Conservation (phyloP, 2,888 invertebrate genomes). For the Auanema sp. region DNA sequence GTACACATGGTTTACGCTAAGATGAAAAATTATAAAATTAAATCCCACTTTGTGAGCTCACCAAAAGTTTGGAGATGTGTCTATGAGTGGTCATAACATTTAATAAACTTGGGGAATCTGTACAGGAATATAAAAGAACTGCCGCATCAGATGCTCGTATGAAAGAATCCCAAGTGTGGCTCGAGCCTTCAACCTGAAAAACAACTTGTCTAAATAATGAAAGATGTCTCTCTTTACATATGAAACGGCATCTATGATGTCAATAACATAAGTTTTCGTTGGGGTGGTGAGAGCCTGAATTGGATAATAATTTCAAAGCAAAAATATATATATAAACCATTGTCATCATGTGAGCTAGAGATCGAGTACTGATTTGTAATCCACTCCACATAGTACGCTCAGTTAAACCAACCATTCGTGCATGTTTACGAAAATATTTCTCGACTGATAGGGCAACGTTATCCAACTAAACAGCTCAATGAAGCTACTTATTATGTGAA, state of each 20-base stretch:
- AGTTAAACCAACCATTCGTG: not conserved
- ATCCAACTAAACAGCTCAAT: not conserved
- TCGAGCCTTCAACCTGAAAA: not conserved
- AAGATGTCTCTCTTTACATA: not conserved
- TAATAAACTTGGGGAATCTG: not conserved
- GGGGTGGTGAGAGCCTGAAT: not conserved
- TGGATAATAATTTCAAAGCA: not conserved
- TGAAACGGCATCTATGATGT: constrained; percentile 1
- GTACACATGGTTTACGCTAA: too few relatives aligned
- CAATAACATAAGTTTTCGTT: not conserved
- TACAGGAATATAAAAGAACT: constrained; percentile 2
- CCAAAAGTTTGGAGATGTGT: not conserved
- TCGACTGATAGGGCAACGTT: not conserved
- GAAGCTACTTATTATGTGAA: not conserved
- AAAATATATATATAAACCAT: not conserved
- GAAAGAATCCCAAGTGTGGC: not conserved
- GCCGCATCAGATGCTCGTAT: not conserved
- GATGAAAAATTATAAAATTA: too few relatives aligned
- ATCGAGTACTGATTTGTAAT: not conserved
- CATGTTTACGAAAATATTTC: not conserved
- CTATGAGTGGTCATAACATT: not conserved
- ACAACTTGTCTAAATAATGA: not conserved
- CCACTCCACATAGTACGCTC: not conserved
- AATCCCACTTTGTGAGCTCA: too few relatives aligned
- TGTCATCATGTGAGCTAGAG: constrained; percentile 4